Evolutionary conservation across 2,797 vertebrate species (phyloP).

Genomic region (Channa striata): DNA sequence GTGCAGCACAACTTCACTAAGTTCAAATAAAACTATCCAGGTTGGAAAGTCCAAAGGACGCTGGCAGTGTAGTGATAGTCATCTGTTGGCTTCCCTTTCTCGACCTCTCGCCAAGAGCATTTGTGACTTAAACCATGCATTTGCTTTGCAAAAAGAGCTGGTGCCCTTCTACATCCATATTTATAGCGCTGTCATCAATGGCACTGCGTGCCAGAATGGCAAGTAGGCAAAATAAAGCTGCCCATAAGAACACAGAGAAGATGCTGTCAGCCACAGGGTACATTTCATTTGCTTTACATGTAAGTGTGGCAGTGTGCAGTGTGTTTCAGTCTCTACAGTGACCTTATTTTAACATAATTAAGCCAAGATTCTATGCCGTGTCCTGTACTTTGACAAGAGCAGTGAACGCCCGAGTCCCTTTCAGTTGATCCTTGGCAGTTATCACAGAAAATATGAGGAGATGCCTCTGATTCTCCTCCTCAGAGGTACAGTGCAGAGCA

Average conservation of each 20-base stretch:
- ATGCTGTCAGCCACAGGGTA: conserved; percentile 16
- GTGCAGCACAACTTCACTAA: neutral
- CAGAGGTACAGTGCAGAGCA: conserved; percentile 24
- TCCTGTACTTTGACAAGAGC: conserved; percentile 4
- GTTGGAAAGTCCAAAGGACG: neutral
- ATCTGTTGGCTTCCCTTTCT: conserved; percentile 15
- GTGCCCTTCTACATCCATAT: conserved; percentile 30
- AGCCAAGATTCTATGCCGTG: neutral
- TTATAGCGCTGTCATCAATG: conserved; percentile 38
- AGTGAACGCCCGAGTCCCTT: conserved; percentile 22
- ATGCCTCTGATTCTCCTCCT: conserved; percentile 33
- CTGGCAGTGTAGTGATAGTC: conserved; percentile 11
- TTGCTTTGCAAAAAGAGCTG: conserved; percentile 34
- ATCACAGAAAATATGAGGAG: conserved; percentile 31
- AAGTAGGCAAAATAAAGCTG: conserved; percentile 33
- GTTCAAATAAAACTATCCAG: neutral
- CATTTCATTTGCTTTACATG: conserved; percentile 5
- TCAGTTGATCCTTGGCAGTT: conserved; percentile 31
- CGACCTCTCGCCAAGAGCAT: conserved; percentile 13
- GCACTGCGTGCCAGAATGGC: conserved; percentile 16
- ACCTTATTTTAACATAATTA: conserved; percentile 21
- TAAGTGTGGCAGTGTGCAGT: neutral
- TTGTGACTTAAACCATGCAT: conserved; percentile 30
- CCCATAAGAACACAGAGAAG: conserved; percentile 9
- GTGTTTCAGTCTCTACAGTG: conserved; percentile 5